A percentile compares a stretch with the other conserved stretches of the same genome.
Conservation (phyloP, 35 echinoderm and acorn worm genomes). For the Apostichopus parvimensis region DNA sequence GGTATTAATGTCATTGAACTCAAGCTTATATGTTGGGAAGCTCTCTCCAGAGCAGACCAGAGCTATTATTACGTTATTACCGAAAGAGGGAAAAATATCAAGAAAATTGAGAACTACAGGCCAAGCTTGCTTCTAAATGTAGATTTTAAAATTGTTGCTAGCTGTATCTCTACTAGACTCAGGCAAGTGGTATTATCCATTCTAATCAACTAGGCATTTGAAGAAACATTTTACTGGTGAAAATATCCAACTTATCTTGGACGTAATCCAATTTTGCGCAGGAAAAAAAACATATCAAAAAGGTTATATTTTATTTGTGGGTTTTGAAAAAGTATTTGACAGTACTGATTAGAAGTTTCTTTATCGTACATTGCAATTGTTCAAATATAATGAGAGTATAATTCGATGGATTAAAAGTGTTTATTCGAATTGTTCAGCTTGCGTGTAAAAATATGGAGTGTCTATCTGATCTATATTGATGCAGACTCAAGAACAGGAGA, state of each 20-base stretch:
- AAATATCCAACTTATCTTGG: slow-evolving; percentile 13
- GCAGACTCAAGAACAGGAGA: no score
- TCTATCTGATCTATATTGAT: no score
- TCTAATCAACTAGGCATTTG: background rate
- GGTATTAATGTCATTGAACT: slow-evolving; percentile 23
- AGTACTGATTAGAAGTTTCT: slow-evolving; percentile 16
- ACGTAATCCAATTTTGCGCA: slow-evolving; percentile 2
- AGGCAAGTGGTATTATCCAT: slow-evolving; percentile 33
- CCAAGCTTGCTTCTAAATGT: slow-evolving; percentile 42
- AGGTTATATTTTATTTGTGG: slow-evolving; percentile 13
- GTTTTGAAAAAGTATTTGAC: slow-evolving; percentile 44
- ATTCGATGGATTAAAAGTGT: no score
- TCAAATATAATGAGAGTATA: background rate
- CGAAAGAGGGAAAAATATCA: slow-evolving; percentile 12
- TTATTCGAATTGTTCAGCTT: no score
- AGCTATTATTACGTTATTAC: slow-evolving; percentile 38
- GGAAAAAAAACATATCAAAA: background rate
- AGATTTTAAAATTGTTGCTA: slow-evolving; percentile 31
- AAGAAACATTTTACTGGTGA: slow-evolving; percentile 30
- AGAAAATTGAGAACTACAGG: slow-evolving; percentile 25
- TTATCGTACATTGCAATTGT: background rate
- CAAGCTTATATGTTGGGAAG: slow-evolving; percentile 10
- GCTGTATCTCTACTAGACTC: background rate
- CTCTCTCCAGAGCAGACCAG: slow-evolving; percentile 11
- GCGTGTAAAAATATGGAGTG: no score